These are phyloP conservation scores for Ianthella basta DNA, from an alignment of 37 sponge, comb jelly and placozoan genomes.

Conservation along the genomic window DNA sequence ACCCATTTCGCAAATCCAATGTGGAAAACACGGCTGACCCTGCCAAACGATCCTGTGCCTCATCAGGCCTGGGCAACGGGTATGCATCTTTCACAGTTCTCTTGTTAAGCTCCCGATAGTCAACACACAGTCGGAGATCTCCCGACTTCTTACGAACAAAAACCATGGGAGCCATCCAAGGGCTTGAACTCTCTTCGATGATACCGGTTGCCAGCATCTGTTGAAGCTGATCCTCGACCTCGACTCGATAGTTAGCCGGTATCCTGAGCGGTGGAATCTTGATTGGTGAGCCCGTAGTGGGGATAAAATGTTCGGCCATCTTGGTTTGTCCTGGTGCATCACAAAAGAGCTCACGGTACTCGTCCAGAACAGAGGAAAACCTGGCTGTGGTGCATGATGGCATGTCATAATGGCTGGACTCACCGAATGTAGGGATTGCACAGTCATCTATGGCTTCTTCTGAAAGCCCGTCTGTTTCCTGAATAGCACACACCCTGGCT, in stretches of 20 bases:
- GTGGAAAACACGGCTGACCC: slow-evolving; percentile 48
- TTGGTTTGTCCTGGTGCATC: neutral
- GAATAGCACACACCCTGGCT: slow-evolving; percentile 15
- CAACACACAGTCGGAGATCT: slow-evolving; percentile 41
- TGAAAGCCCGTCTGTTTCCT: neutral
- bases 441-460: slow-evolving; percentile 2
- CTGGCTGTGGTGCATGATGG: slow-evolving; percentile 11
- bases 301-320: slow-evolving; percentile 18
- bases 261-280: slow-evolving; percentile 59
- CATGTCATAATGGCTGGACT: slow-evolving; percentile 9
- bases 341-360: neutral
- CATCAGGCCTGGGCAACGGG: slow-evolving; percentile 56
- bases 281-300: slow-evolving; percentile 37
- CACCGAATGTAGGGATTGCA: slow-evolving; percentile 16
- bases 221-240: slow-evolving; percentile 54
- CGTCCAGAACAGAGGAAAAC: neutral
- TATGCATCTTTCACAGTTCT: slow-evolving; percentile 63
- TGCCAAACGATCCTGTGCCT: slow-evolving; percentile 54
- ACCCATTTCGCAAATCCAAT: slow-evolving; percentile 9
- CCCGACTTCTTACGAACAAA: slow-evolving; percentile 55
- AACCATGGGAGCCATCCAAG: slow-evolving; percentile 58
- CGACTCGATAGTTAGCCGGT: slow-evolving; percentile 59
- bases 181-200: slow-evolving; percentile 29
- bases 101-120: slow-evolving; percentile 64
- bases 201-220: slow-evolving; percentile 52